Evolutionary conservation across 2,113 vertebrate genomes (phyloP).

Genomic region (Mirounga angustirostris): DNA sequence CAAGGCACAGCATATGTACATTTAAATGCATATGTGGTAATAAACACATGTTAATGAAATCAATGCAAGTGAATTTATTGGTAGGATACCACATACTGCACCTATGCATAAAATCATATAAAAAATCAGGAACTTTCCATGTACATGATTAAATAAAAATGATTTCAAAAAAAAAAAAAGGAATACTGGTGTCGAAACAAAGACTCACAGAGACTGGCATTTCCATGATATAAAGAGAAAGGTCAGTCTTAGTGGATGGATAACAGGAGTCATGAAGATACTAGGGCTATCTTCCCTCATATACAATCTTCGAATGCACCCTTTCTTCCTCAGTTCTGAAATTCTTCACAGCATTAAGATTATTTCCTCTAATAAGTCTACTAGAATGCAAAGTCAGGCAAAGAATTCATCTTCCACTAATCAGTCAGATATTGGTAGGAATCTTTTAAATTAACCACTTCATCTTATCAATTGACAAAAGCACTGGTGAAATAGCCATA

Average conservation of each 20-base stretch:
- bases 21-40: neutral
- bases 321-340: neutral
- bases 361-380: neutral
- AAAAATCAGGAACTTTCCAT: neutral
- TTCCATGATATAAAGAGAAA: neutral
- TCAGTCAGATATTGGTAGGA: neutral
- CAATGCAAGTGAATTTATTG: neutral
- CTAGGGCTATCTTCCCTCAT: neutral
- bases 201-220: neutral
- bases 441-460: neutral
- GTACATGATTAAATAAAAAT: slow-evolving; percentile 15
- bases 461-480: neutral
- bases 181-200: neutral
- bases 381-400: neutral
- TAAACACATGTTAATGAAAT: slow-evolving; percentile 14
- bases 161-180: neutral
- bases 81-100: neutral
- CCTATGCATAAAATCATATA: neutral
- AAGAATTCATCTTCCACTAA: neutral
- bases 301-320: neutral
- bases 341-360: neutral
- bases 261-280: neutral
- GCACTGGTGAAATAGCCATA: neutral
- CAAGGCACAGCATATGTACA: neutral
- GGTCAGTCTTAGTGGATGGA: neutral